A percentile compares a stretch with the other conserved stretches of the same genome.
phyloP scores from a whole-genome alignment of 2,888 invertebrate genomes.

The Malthinus flaveolus region DNA sequence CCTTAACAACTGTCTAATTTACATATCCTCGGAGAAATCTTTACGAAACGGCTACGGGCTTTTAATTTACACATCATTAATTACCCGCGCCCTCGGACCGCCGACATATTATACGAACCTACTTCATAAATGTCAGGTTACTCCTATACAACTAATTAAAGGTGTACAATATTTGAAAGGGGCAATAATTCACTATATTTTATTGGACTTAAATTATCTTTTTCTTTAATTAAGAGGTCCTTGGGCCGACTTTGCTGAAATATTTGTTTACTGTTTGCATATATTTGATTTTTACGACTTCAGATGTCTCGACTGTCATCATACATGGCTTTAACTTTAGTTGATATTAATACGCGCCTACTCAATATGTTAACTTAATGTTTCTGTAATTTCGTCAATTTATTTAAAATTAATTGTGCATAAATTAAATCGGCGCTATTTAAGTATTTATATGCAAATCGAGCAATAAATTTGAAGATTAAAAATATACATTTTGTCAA shows the following conservation, averaged over 20 bases:
- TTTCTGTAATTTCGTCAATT: conserved; percentile 52
- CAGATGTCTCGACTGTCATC: conserved; percentile 49
- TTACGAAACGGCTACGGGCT: conserved; percentile 52
- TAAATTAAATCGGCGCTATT: conserved; percentile 31
- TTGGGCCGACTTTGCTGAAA: conserved; percentile 42
- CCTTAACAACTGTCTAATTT: conserved; percentile 54
- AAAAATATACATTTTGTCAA: conserved; percentile 2
- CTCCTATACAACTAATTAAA: conserved; percentile 52
- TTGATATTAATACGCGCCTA: conserved; percentile 52
- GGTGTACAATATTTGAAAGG: conserved; percentile 50
- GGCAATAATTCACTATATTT: conserved; percentile 47
- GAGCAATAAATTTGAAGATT: conserved; percentile 17
- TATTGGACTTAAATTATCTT: conserved; percentile 46
- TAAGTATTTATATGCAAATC: conserved; percentile 18
- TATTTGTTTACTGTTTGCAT: conserved; percentile 44
- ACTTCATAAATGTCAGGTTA: conserved; percentile 51
- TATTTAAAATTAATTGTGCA: conserved; percentile 51
- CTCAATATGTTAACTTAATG: conserved; percentile 50
- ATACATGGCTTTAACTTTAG: conserved; percentile 47
- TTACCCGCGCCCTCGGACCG: conserved; percentile 40
- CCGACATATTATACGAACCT: conserved; percentile 44
- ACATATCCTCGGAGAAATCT: conserved; percentile 54
- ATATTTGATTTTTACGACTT: conserved; percentile 46
- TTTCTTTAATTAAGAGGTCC: conserved; percentile 45
- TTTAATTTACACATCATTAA: conserved; percentile 54